Evolutionary conservation across 2,888 invertebrate genomes (phyloP).

Genomic region (Peribatodes rhomboidaria): DNA sequence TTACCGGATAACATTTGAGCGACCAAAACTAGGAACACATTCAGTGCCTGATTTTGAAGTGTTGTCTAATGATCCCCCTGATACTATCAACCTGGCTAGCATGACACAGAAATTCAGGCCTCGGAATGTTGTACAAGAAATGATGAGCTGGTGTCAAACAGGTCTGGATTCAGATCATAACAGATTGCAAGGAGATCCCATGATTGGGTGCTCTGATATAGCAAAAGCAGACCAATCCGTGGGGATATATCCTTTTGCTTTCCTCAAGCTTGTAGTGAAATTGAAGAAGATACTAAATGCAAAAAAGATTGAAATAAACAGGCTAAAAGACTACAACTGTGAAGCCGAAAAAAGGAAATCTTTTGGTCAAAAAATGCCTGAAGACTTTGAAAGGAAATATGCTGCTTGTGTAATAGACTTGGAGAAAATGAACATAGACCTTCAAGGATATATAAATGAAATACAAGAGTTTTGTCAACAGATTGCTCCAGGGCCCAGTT

Average conservation of each 20-base stretch:
- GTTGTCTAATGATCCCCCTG: conserved; percentile 95
- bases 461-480: conserved; percentile 94
- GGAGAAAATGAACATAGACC: conserved; percentile 95
- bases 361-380: conserved; percentile 91
- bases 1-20: conserved; percentile 97
- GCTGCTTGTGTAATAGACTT: conserved; percentile 95
- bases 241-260: conserved; percentile 94
- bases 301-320: conserved; percentile 93
- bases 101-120: conserved; percentile 94
- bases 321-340: conserved; percentile 94
- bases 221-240: conserved; percentile 83
- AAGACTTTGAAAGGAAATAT: conserved; percentile 96
- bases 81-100: conserved; percentile 94
- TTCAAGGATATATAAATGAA: conserved; percentile 94
- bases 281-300: conserved; percentile 94
- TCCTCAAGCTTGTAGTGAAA: conserved; percentile 94
- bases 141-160: conserved; percentile 78
- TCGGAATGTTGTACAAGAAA: conserved; percentile 87
- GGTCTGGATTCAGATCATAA: conserved; percentile 59
- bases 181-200: conserved; percentile 89
- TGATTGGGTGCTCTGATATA: conserved; percentile 86
- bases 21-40: conserved; percentile 96
- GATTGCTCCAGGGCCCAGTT: conserved; percentile 94
- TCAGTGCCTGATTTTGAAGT: conserved; percentile 99
- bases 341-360: conserved; percentile 96